Conservation (phyloP, 2,113 vertebrate species). For the Tamias sibiricus region DNA sequence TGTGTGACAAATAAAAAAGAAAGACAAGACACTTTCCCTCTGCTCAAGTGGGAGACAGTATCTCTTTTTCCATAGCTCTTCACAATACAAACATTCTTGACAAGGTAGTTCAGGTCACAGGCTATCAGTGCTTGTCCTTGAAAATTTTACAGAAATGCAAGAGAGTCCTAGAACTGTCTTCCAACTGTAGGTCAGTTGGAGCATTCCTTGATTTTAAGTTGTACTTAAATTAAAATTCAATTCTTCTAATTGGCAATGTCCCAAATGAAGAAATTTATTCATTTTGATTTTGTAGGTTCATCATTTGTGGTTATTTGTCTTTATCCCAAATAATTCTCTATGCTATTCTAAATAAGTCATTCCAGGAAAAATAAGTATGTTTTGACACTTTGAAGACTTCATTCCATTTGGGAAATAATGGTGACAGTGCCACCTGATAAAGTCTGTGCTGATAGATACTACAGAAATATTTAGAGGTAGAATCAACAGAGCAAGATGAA, state of each 20-base stretch:
- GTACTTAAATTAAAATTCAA: not conserved
- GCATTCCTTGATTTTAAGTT: not conserved
- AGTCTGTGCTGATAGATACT: not conserved
- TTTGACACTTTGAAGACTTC: not conserved
- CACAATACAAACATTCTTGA: not conserved
- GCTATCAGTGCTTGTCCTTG: not conserved
- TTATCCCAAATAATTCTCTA: not conserved
- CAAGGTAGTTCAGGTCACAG: not conserved
- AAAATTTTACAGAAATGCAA: not conserved
- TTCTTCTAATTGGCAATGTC: not conserved
- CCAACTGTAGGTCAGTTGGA: not conserved
- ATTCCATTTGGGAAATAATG: not conserved
- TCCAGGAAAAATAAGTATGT: not conserved
- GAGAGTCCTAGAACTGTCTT: not conserved
- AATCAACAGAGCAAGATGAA: not conserved
- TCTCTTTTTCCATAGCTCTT: not conserved
- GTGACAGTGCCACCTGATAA: not conserved
- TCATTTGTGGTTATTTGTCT: not conserved
- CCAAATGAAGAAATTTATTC: not conserved
- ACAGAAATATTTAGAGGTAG: not conserved
- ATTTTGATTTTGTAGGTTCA: not conserved
- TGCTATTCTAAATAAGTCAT: not conserved
- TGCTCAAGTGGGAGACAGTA: not conserved
- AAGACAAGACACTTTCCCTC: accelerated
- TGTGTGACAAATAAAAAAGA: not conserved